Conservation (phyloP, 1,140 invertebrate genomes). For the Nautilus pompilius region DNA sequence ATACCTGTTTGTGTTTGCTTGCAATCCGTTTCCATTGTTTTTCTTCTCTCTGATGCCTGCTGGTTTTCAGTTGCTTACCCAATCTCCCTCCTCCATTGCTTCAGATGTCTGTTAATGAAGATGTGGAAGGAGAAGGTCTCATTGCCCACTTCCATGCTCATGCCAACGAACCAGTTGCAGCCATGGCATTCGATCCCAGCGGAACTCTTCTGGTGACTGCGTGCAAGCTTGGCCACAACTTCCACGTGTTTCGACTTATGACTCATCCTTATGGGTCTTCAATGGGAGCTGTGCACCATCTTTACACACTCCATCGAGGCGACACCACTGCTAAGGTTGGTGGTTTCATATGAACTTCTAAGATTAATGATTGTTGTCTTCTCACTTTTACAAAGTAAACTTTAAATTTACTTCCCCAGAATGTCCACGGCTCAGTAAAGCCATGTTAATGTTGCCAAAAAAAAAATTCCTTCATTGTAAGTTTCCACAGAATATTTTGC, state of each 20-base stretch:
- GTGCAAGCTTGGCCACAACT: conserved; percentile 90
- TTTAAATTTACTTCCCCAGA: not conserved
- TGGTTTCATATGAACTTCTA: too few species aligned
- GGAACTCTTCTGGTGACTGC: conserved; percentile 89
- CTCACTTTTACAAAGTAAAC: not conserved
- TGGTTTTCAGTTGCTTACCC: too few species aligned
- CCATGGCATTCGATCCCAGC: conserved; percentile 86
- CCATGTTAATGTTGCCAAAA: not conserved
- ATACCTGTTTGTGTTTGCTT: too few species aligned
- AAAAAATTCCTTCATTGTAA: too few species aligned
- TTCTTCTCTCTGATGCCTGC: too few species aligned
- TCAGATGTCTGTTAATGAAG: conserved; percentile 49
- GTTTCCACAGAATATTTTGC: too few species aligned
- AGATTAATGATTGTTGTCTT: not conserved
- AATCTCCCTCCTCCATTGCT: too few species aligned
- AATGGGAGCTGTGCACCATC: conserved; percentile 88
- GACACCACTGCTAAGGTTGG: conserved; percentile 63
- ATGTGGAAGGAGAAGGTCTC: conserved; percentile 56
- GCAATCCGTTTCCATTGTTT: too few species aligned
- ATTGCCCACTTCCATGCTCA: conserved; percentile 95
- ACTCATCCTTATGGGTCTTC: conserved; percentile 86
- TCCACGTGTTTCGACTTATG: conserved; percentile 92
- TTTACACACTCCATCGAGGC: conserved; percentile 88
- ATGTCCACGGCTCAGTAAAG: too few species aligned
- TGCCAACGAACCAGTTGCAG: conserved; percentile 79